Evolutionary conservation across 2,113 vertebrate species (phyloP), one percentile per base, ranked within the genome.

Genomic region (Mionectes macconnelli): DNA sequence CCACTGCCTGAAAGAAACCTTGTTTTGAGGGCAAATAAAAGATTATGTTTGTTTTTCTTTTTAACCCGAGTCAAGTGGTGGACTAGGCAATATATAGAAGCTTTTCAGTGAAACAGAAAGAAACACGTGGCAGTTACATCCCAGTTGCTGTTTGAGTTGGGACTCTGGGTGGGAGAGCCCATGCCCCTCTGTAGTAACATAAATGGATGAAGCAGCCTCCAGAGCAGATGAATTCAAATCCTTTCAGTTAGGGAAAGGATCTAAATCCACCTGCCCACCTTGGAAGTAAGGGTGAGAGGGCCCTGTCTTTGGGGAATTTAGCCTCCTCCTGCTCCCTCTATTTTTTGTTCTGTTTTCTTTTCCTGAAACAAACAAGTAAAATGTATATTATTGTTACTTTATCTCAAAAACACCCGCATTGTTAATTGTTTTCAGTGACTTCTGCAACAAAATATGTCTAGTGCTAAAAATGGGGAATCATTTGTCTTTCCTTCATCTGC

Each of bases 101-200:
- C 17, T 81, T 64, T 77, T 49, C 35, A 20, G 37, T 15, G 40
- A 59, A 81, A 14, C 23, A 7, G 6, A n/a, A 55, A 28, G 55
- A 68, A 22, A 35, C 0, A 0, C 1, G 0, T 4, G 4, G 25
- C 14, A 4, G 31, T 55, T 81, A 56, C 6, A 52, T 53, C 23
- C 11, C 37, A 40, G 5, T 6, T 74, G 55, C 18, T 92, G 33
- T 67, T 78, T 49, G 47, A 45, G 63, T 17, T 68, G 53, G 62
- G 30, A 24, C 19, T 40, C 30, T 60, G 23, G 9, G 13, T 85
- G n/a, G 50, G 57, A 83, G 2, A 84, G 7, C n/a, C 30, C 5
- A 1, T 39, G 9, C 14, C 17, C 13, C 6, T 68, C 44, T 73
- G 20, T 35, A 47, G 21, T 40, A 82, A 35, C 1, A 0, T 14